Conservation (phyloP, 2,888 invertebrate species). For the Eurytoma californica region DNA sequence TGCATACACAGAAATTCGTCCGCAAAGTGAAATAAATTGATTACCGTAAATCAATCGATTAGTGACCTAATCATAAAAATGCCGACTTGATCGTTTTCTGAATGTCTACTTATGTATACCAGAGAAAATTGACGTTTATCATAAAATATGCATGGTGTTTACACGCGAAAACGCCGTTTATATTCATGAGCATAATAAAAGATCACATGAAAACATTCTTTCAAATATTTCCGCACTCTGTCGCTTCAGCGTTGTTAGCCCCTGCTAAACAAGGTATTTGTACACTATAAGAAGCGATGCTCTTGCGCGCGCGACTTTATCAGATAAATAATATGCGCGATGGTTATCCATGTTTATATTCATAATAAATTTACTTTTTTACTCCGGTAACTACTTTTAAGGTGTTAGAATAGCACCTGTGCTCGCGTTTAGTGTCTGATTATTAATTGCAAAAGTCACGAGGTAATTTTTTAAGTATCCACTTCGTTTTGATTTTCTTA, state of each 20-base stretch:
- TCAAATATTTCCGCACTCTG: slow-evolving; percentile 19
- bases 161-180: slow-evolving; percentile 26
- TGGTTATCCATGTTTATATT: background rate
- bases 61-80: slow-evolving; percentile 37
- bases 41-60: slow-evolving; percentile 32
- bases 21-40: slow-evolving; percentile 6
- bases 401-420: background rate
- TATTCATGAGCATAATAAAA: slow-evolving; percentile 34
- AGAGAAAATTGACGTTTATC: slow-evolving; percentile 25
- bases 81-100: slow-evolving; percentile 17
- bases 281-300: background rate
- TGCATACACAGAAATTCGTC: background rate
- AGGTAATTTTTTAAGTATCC: too few species aligned
- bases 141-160: slow-evolving; percentile 38
- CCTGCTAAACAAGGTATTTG: background rate
- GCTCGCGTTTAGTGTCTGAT: too few species aligned
- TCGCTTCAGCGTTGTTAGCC: slow-evolving; percentile 17
- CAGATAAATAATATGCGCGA: background rate
- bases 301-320: background rate
- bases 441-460: too few species aligned
- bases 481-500: too few species aligned
- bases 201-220: slow-evolving; percentile 33
- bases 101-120: background rate
- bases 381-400: background rate
- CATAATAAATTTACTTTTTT: background rate